phyloP scores from a whole-genome alignment of 2,888 invertebrate species.

The Drosophila ochracea region DNA sequence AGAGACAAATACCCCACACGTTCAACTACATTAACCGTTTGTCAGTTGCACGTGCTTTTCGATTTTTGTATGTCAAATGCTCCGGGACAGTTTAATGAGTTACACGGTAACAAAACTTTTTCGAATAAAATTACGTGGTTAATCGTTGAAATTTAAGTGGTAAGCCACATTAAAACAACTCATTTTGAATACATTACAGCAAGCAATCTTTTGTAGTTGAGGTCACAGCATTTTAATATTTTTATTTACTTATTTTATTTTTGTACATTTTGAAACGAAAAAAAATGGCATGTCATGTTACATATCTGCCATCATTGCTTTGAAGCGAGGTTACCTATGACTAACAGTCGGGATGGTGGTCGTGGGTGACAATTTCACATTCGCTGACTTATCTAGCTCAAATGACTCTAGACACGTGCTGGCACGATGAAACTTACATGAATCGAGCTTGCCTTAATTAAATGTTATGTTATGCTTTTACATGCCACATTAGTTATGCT shows the following conservation, averaged over 20 bases:
- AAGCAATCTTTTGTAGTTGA: slow-evolving; percentile 17
- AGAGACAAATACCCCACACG: slow-evolving; percentile 6
- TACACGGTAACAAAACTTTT: slow-evolving; percentile 36
- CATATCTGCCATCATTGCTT: slow-evolving; percentile 41
- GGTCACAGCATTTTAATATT: slow-evolving; percentile 1
- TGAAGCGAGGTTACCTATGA: slow-evolving; percentile 31
- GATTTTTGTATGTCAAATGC: slow-evolving; percentile 61
- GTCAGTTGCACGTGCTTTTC: slow-evolving; percentile 66
- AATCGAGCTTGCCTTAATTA: not conserved
- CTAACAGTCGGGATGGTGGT: not conserved
- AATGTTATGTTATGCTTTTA: slow-evolving; percentile 7
- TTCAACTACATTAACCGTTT: slow-evolving; percentile 41
- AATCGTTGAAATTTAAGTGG: slow-evolving; percentile 72
- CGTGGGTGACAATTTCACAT: slow-evolving; percentile 34
- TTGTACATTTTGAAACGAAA: slow-evolving; percentile 10
- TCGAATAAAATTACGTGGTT: slow-evolving; percentile 44
- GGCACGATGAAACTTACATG: slow-evolving; percentile 38
- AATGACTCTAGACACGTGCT: slow-evolving; percentile 37
- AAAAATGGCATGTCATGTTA: slow-evolving; percentile 57
- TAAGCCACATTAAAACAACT: slow-evolving; percentile 44
- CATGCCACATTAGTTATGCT: slow-evolving; percentile 10
- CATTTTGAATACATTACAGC: slow-evolving; percentile 53
- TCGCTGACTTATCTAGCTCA: slow-evolving; percentile 31
- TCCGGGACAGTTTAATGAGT: slow-evolving; percentile 70
- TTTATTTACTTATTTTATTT: not conserved